Percentiles rank a stretch among this genome's conserved stretches.
Evolutionary conservation across 2,888 invertebrate genomes (phyloP).

Genomic region (Cantharis flavilabris): DNA sequence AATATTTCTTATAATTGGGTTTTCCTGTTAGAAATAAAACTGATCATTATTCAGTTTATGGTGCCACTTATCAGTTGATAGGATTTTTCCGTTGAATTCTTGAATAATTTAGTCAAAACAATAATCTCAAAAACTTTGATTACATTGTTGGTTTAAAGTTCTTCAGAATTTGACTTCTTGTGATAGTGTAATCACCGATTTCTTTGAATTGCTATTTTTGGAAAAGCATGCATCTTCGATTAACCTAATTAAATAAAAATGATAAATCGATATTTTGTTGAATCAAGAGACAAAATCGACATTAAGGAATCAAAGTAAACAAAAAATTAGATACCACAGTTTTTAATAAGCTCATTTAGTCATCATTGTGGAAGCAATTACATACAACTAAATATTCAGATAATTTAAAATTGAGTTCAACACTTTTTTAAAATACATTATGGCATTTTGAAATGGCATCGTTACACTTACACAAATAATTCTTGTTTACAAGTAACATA

Average conservation of each 20-base stretch:
- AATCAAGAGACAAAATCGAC: background rate
- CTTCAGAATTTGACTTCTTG: background rate
- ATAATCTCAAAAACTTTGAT: background rate
- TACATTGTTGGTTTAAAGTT: background rate
- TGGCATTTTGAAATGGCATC: slow-evolving; percentile 49
- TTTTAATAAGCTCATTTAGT: slow-evolving; percentile 55
- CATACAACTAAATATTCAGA: slow-evolving; percentile 51
- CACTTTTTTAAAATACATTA: slow-evolving; percentile 45
- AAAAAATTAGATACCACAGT: slow-evolving; percentile 15
- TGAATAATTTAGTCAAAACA: background rate
- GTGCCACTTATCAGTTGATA: background rate
- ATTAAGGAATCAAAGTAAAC: background rate
- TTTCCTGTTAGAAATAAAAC: too few species aligned
- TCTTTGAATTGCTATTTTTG: background rate
- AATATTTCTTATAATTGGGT: too few species aligned
- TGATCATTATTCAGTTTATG: background rate
- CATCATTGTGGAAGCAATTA: slow-evolving; percentile 54
- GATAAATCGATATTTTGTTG: background rate
- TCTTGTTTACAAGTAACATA: slow-evolving; percentile 42
- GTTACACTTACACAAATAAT: slow-evolving; percentile 41
- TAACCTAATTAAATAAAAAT: background rate
- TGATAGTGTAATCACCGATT: background rate
- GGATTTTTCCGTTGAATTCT: background rate
- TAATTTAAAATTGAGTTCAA: slow-evolving; percentile 38
- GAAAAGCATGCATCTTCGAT: background rate